Base-by-base conservation (phyloP, 2,113 vertebrate species). In the Crotalus viridis region DNA sequence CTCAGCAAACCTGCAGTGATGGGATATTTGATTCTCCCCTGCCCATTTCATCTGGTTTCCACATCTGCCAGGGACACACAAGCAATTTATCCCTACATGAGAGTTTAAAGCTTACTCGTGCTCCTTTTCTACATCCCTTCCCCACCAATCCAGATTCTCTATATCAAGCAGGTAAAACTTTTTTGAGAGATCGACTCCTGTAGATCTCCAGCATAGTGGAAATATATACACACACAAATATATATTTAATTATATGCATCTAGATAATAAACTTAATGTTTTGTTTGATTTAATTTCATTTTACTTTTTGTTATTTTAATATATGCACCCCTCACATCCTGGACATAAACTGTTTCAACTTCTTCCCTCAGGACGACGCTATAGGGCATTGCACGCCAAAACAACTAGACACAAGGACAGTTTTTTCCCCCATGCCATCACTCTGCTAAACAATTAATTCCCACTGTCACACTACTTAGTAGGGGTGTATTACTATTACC, bases 11-110 rank as follows among this genome's bases (percentile, higher is more conserved):
- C 97, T 98, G 97, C 97, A 98, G 97, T 95, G 97, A 97, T 98
- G 97, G 97, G 98, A 98, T 98, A 98, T 98, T 98, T 89, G 95
- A 97, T 97, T 98, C 97, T 98, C 97, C 97, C 98, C 97, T 97
- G 97, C 97, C 97, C 98, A 98, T 98, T 98, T 98, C 98, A 97
- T 98, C 98, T 98, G 98, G 97, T 98, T 98, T 98, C 95, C 98
- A 98, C 98, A 99, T 99, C 98, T 99, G 98, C 98, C 98, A 98
- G 97, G 97, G 97, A 98, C 97, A 97, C 97, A 98, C 96, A 98
- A 94, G 97, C 97, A 97, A 97, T 97, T 96, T 97, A 97, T 98
- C 97, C 98, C 98, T 98, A 97, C 98, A 98, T 97, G 98, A 97
- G 97, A 98, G 97, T 97, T 98, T 97, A 97, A 98, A 98, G 98